Conservation (phyloP, 2,888 invertebrate genomes). For the Monopis laevigella region DNA sequence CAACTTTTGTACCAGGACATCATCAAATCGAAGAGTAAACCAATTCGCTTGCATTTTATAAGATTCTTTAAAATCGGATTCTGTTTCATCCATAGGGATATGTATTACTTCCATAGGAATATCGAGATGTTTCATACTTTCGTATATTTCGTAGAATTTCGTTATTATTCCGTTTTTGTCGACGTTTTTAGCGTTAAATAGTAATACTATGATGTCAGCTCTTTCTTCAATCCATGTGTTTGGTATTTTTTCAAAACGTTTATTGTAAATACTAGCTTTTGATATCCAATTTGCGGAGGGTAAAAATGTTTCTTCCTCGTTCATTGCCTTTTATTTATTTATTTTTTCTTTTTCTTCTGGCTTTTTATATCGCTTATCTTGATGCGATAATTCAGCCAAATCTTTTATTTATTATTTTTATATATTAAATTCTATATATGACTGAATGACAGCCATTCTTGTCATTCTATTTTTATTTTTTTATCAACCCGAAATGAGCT, state of each 20-base stretch:
- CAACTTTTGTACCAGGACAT: constrained; percentile 33
- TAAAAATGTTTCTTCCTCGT: no score
- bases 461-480: no score
- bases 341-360: no score
- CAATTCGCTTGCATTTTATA: constrained; percentile 48
- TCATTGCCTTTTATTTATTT: no score
- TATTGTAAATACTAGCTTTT: constrained; percentile 34
- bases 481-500: no score
- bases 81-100: constrained; percentile 39
- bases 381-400: no score
- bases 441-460: no score
- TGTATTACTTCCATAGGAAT: constrained; percentile 50
- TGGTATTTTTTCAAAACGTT: constrained; percentile 28
- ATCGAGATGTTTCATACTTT: constrained; percentile 36
- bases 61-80: constrained; percentile 28
- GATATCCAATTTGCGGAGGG: constrained; percentile 36
- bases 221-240: constrained; percentile 35
- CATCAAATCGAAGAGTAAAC: constrained; percentile 41
- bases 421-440: no score
- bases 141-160: constrained; percentile 47
- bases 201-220: constrained; percentile 36
- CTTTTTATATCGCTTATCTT: no score
- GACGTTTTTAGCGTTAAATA: constrained; percentile 35
- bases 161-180: constrained; percentile 37
- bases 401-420: no score